Base-by-base conservation (phyloP, 2,113 vertebrate genomes). In the Jacana jacana region DNA sequence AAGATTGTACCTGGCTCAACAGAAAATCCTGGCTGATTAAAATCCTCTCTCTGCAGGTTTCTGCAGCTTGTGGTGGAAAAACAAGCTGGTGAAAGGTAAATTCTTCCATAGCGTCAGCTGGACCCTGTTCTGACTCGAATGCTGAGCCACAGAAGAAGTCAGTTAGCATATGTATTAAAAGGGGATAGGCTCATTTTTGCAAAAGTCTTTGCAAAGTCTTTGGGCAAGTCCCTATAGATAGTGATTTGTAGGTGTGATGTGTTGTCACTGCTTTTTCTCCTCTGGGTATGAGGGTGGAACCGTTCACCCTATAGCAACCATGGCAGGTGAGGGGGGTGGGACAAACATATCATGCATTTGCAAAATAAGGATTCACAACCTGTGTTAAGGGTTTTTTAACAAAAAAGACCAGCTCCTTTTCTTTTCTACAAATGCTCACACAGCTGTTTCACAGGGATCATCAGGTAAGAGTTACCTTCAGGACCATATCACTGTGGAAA, bases 301-400 rank as follows among this genome's bases (percentile, higher is more conserved):
- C 0, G 0, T 70, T 83, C 23, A 46, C 18, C 16, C 6, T 31
- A 11, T 4, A 70, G 30, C 31, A 22, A 20, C 46, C 16, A 3
- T 16, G 51, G 28, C 15, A 17, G 1, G 5, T 10, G 9, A 23
- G 0, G 0, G 27, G 18, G 44, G 7, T 7, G 9, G 23, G n/a
- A 82, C 7, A 5, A 54, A 54, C 52, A 54, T 15, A 54, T 9
- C 52, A 57, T 0, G 2, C 28, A 22, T 70, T 71, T 68, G 18
- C 52, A 82, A 84, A 79, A 35, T 22, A 80, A 80, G 31, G 52
- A 54, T 33, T n/a, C 37, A 70, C 30, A 69, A 58, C 15, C 5
- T 31, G 49, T 82, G 52, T 70, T 46, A 91, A 96, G 40, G 14
- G 28, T 4, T 5, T 70, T 68, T 88, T 57, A 70, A 20, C n/a